Conservation (phyloP, 2,113 vertebrate genomes). For the Accipiter virgatus region DNA sequence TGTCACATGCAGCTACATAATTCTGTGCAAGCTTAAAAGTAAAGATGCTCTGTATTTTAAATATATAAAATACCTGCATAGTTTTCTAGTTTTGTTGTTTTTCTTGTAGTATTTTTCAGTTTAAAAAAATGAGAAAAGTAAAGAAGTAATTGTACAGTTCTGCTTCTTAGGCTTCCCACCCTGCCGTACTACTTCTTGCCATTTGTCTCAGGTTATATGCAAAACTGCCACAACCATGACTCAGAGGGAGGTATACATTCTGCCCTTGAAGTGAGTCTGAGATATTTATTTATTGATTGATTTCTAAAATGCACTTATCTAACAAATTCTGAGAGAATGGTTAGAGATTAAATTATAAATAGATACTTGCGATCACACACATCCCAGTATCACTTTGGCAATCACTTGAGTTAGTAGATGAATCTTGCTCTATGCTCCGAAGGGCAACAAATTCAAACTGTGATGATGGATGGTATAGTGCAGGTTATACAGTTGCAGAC, state of each 20-base stretch:
- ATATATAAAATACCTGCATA: neutral
- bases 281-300: neutral
- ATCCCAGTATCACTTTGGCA: neutral
- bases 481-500: neutral
- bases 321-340: neutral
- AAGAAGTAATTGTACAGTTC: neutral
- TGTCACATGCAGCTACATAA: neutral
- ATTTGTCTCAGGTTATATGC: neutral
- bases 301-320: constrained; percentile 5
- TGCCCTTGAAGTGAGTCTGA: neutral
- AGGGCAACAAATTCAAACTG: neutral
- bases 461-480: neutral
- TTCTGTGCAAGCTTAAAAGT: neutral
- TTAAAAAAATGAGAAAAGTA: neutral
- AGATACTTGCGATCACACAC: neutral
- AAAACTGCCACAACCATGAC: neutral
- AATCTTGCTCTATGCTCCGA: neutral
- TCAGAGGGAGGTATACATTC: neutral
- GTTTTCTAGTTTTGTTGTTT: neutral
- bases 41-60: neutral
- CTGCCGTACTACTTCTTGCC: neutral
- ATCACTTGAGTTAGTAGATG: neutral
- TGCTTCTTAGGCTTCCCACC: neutral
- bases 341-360: neutral
- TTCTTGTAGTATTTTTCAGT: neutral